Conservation (phyloP, 2,113 vertebrate genomes). For the Mobula hypostoma region DNA sequence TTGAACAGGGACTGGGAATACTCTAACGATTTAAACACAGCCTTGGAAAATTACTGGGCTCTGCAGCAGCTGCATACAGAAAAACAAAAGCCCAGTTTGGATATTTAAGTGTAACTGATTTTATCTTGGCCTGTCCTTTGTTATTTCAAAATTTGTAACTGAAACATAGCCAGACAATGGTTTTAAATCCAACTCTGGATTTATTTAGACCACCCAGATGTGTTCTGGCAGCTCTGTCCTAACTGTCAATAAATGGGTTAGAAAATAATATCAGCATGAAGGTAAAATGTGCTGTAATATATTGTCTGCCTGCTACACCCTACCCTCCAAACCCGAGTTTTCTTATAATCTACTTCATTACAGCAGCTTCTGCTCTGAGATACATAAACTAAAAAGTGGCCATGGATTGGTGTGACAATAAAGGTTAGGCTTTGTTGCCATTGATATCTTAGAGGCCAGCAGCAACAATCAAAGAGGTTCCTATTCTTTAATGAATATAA, state of each 20-base stretch:
- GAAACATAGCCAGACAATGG: background rate
- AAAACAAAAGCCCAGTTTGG: conserved; percentile 25
- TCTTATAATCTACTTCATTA: background rate
- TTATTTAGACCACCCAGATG: conserved; percentile 6
- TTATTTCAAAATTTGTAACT: conserved; percentile 23
- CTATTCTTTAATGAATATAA: background rate
- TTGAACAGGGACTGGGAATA: background rate
- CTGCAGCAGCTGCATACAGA: background rate
- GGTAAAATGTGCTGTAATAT: background rate
- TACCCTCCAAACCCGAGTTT: background rate
- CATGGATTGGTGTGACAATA: background rate
- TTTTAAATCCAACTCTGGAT: background rate
- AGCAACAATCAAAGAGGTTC: too few relatives aligned
- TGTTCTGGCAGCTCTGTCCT: background rate
- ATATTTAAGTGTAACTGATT: background rate
- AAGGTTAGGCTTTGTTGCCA: background rate
- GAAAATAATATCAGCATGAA: background rate
- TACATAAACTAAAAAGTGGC: background rate
- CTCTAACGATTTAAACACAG: background rate
- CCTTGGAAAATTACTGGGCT: background rate
- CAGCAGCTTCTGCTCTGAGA: background rate
- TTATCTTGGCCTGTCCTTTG: conserved; percentile 9
- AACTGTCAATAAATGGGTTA: background rate
- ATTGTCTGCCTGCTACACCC: background rate
- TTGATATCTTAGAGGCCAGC: too few relatives aligned